These are phyloP conservation scores for Mormyrus proboscirostris DNA, from an alignment of 2,797 vertebrate species.

Conservation along the genomic window DNA sequence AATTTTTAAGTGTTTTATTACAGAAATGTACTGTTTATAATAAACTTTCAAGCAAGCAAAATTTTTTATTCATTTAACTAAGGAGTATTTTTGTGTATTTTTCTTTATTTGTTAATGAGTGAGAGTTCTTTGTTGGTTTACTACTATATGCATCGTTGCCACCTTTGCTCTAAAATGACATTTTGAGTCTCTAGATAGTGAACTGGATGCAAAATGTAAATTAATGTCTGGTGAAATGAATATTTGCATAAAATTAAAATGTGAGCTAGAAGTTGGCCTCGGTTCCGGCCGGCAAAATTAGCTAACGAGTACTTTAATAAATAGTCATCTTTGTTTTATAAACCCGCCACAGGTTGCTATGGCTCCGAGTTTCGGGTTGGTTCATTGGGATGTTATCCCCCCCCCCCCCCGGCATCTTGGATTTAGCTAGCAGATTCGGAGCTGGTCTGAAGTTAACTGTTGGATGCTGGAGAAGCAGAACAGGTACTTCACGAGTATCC, in stretches of 20 bases:
- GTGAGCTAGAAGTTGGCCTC: neutral
- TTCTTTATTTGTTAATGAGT: neutral
- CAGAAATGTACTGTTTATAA: neutral
- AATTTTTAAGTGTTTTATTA: neutral
- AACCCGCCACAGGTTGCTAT: neutral
- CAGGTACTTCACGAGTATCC: neutral
- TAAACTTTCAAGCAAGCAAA: neutral
- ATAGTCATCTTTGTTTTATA: neutral
- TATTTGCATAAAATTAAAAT: slow-evolving; percentile 1
- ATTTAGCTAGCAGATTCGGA: neutral
- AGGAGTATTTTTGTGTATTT: slow-evolving; percentile 1
- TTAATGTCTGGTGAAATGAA: neutral
- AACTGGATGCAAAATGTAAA: slow-evolving; percentile 4
- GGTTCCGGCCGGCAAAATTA: neutral
- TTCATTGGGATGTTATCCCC: neutral
- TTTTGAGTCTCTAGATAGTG: neutral
- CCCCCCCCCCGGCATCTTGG: neutral
- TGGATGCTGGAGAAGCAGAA: neutral
- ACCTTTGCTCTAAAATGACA: neutral
- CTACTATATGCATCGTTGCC: neutral
- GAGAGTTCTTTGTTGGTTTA: neutral
- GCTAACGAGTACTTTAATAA: neutral
- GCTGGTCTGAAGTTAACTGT: neutral
- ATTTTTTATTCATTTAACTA: neutral
- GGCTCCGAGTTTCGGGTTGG: neutral